A percentile compares a stretch with the other conserved stretches of the same genome.
Evolutionary conservation across 1,140 invertebrate species (phyloP).

Genomic region (Bombus confusus): DNA sequence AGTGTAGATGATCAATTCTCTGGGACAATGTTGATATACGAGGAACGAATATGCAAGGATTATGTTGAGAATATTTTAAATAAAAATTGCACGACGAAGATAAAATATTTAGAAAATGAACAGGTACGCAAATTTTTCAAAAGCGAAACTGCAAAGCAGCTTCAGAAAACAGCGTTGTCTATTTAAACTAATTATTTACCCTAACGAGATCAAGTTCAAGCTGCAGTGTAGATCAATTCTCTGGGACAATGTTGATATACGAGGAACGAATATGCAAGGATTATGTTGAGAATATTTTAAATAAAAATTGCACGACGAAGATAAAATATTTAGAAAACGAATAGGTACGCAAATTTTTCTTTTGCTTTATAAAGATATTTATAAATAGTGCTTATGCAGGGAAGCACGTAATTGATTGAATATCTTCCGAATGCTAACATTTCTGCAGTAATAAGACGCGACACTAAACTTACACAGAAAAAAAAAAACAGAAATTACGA

Average conservation of each 20-base stretch:
- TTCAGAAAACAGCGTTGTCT: background rate
- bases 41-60: too few species aligned
- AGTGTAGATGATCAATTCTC: background rate
- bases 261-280: too few species aligned
- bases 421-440: too few species aligned
- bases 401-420: too few species aligned
- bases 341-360: too few species aligned
- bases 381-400: too few species aligned
- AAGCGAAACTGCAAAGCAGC: background rate
- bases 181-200: constrained; percentile 9
- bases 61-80: background rate
- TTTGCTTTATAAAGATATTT: too few species aligned
- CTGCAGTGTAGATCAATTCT: background rate
- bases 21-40: background rate
- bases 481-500: too few species aligned
- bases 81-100: background rate
- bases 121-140: too few species aligned
- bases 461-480: too few species aligned
- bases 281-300: background rate
- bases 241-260: background rate
- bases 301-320: background rate
- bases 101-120: too few species aligned
- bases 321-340: background rate
- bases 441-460: too few species aligned
- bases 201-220: background rate